These are phyloP conservation scores for Chauna torquata DNA, from an alignment of 2,113 vertebrate species.

Conservation along the genomic window DNA sequence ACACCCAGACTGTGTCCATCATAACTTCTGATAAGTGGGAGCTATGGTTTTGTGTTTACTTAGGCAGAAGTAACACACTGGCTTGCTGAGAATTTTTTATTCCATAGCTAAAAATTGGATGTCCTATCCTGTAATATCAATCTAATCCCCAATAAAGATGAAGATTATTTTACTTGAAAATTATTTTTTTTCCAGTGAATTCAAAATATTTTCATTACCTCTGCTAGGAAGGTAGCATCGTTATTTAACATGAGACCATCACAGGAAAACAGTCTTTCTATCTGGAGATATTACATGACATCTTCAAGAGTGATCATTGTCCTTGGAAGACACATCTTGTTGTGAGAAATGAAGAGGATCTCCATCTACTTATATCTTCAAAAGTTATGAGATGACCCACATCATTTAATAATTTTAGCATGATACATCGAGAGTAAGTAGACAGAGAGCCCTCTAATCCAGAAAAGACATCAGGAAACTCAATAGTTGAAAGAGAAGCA, in stretches of 20 bases:
- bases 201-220: neutral
- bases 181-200: neutral
- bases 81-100: neutral
- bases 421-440: neutral
- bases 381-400: neutral
- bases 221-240: rapidly evolving
- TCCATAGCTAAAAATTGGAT: neutral
- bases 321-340: neutral
- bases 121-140: neutral
- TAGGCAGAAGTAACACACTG: neutral
- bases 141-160: neutral
- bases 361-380: neutral
- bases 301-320: neutral
- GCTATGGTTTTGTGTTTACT: conserved; percentile 18
- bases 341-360: neutral
- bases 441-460: neutral
- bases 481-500: neutral
- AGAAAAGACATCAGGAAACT: neutral
- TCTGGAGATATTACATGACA: neutral
- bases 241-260: neutral
- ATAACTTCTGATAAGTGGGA: conserved; percentile 21
- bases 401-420: neutral
- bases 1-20: neutral
- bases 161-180: neutral
- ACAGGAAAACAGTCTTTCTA: neutral